Percentiles rank a stretch among this genome's conserved stretches.
phyloP scores from a whole-genome alignment of 2,888 invertebrate genomes.

The Drosophila incognita region DNA sequence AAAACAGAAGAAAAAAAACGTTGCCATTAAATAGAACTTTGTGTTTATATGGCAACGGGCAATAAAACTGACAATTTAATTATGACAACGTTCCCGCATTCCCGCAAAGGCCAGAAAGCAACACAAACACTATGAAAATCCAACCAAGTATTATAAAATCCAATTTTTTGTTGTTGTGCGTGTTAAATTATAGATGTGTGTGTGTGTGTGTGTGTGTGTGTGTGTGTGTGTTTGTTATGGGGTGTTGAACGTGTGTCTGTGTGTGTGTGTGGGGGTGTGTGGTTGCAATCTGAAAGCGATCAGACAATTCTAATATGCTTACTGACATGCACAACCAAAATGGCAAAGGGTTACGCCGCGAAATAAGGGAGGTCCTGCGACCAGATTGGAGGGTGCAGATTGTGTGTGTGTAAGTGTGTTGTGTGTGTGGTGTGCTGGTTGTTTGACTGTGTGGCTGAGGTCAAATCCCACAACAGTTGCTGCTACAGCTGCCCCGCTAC shows the following conservation, averaged over 20 bases:
- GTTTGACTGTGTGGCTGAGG: constrained; percentile 18
- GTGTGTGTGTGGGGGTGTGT: constrained; percentile 15
- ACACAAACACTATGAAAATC: constrained; percentile 46
- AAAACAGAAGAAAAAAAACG: constrained; percentile 28
- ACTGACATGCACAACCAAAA: constrained; percentile 64
- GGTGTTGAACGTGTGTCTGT: neutral
- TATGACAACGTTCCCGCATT: constrained; percentile 51
- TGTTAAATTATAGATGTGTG: constrained; percentile 1
- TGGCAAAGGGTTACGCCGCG: constrained; percentile 10
- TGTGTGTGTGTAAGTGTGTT: neutral
- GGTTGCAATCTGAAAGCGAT: constrained; percentile 73
- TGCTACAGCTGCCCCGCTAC: neutral
- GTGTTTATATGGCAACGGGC: constrained; percentile 53
- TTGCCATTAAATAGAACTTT: constrained; percentile 59
- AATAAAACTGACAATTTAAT: constrained; percentile 76
- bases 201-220: neutral
- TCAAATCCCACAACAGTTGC: constrained; percentile 36
- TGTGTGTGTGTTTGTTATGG: neutral
- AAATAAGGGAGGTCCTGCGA: neutral
- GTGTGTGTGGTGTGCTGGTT: neutral
- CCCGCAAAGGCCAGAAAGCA: constrained; percentile 9
- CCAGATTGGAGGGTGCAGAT: neutral
- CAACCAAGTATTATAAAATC: constrained; percentile 62
- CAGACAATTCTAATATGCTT: constrained; percentile 72
- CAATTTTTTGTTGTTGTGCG: neutral